phyloP scores from a whole-genome alignment of 1,140 invertebrate species.

The Ceratosolen solmsi region DNA sequence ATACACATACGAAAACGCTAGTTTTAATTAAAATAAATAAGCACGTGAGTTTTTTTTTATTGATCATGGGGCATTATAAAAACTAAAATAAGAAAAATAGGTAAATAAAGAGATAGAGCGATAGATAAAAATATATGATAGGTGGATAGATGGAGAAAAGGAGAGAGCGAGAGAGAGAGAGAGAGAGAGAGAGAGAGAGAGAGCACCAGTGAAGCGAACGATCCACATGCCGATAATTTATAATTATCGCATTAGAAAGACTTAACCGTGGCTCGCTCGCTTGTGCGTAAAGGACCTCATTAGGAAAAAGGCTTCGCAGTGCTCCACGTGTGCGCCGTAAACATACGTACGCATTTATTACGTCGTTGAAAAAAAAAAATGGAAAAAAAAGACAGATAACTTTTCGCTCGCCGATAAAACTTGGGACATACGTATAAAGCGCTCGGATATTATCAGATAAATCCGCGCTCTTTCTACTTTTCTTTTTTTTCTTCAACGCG shows the following conservation, averaged over 20 bases:
- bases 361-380: too few relatives aligned
- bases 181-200: background rate
- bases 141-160: background rate
- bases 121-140: too few relatives aligned
- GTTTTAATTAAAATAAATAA: slow-evolving; percentile 51
- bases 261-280: slow-evolving; percentile 13
- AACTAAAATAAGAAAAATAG: too few relatives aligned
- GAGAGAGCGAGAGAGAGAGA: too few relatives aligned
- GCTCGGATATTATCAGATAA: background rate
- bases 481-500: background rate
- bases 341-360: background rate
- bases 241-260: slow-evolving; percentile 51
- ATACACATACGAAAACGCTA: slow-evolving; percentile 37
- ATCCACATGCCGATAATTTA: slow-evolving; percentile 47
- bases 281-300: slow-evolving; percentile 36
- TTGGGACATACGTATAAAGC: background rate
- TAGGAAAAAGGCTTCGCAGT: slow-evolving; percentile 23
- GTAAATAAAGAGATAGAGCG: too few relatives aligned
- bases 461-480: background rate
- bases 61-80: too few relatives aligned
- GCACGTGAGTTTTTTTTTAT: slow-evolving; percentile 6
- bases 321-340: background rate
- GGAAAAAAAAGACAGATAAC: background rate
- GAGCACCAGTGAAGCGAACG: slow-evolving; percentile 22
- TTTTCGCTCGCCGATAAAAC: slow-evolving; percentile 27